Percentiles rank a stretch among this genome's conserved stretches.
These are phyloP conservation scores for Diplodus sargus DNA, from an alignment of 2,797 vertebrate species.

Conservation along the genomic window DNA sequence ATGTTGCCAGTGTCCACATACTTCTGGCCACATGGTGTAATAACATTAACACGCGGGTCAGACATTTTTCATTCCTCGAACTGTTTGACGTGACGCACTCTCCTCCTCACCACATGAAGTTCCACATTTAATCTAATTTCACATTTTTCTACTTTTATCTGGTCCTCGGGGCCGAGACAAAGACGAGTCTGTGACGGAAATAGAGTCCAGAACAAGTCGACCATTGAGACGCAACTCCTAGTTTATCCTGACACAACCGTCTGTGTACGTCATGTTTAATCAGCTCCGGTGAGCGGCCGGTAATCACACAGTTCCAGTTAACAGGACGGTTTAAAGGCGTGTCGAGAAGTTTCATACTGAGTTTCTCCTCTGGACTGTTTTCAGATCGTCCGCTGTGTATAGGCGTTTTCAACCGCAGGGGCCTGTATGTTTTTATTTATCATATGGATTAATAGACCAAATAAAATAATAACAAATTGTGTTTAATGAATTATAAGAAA, in stretches of 20 bases:
- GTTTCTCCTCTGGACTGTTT: neutral
- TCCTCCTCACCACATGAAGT: conserved; percentile 7
- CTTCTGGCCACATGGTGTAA: neutral
- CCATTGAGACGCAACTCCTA: conserved; percentile 25
- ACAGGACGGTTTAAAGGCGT: conserved; percentile 4
- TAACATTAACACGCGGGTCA: too few relatives aligned
- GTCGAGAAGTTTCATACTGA: neutral
- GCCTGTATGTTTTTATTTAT: neutral
- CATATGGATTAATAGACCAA: too few relatives aligned
- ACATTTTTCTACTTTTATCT: neutral
- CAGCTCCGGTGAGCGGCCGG: conserved; percentile 29
- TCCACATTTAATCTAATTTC: conserved; percentile 56
- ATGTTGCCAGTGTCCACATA: neutral
- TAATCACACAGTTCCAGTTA: conserved; percentile 26
- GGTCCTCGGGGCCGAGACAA: neutral
- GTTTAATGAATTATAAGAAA: too few relatives aligned
- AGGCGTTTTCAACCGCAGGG: neutral
- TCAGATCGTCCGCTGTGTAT: neutral
- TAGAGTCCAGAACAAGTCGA: conserved; percentile 37
- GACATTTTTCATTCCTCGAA: neutral
- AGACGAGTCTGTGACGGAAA: conserved; percentile 54
- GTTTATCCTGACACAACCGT: conserved; percentile 8
- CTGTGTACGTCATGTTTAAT: conserved; percentile 54
- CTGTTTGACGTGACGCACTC: neutral
- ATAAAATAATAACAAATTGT: too few relatives aligned